These are phyloP conservation scores for Eremobia ochroleuca DNA, from an alignment of 2,888 invertebrate species.

Conservation along the genomic window DNA sequence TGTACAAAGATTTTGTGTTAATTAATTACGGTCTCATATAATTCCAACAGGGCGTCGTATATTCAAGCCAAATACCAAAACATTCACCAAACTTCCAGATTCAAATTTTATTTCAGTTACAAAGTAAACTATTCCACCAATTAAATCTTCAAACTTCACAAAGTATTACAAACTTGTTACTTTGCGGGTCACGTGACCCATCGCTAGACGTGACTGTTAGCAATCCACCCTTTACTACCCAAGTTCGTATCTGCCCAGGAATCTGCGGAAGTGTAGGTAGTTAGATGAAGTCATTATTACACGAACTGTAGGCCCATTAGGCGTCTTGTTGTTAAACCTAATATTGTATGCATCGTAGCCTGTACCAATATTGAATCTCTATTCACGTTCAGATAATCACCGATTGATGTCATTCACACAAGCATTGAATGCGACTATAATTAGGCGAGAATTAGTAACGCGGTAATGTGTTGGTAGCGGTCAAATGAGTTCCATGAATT, in stretches of 20 bases:
- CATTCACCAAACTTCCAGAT: conserved; percentile 16
- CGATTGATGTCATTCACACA: conserved; percentile 71
- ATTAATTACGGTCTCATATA: not conserved
- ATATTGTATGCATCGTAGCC: conserved; percentile 60
- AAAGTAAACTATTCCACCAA: conserved; percentile 50
- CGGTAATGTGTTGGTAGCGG: conserved; percentile 46
- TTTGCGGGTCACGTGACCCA: conserved; percentile 51
- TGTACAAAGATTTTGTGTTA: too few relatives aligned
- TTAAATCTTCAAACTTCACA: conserved; percentile 54
- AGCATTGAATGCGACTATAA: conserved; percentile 67
- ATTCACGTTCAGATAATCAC: conserved; percentile 71
- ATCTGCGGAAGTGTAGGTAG: conserved; percentile 48
- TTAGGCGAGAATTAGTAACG: conserved; percentile 64
- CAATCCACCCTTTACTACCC: conserved; percentile 51
- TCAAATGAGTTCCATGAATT: conserved; percentile 51
- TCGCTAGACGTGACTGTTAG: conserved; percentile 52
- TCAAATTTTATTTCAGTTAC: conserved; percentile 48
- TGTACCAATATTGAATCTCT: conserved; percentile 71
- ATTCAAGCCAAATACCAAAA: not conserved
- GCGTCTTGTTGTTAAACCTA: conserved; percentile 46
- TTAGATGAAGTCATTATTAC: conserved; percentile 65
- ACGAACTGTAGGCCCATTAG: conserved; percentile 53
- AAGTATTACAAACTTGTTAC: conserved; percentile 61
- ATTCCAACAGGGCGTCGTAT: not conserved
- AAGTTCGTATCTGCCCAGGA: conserved; percentile 57